Base-by-base conservation (phyloP, 2,888 invertebrate genomes). In the Pristionchus mayeri region DNA sequence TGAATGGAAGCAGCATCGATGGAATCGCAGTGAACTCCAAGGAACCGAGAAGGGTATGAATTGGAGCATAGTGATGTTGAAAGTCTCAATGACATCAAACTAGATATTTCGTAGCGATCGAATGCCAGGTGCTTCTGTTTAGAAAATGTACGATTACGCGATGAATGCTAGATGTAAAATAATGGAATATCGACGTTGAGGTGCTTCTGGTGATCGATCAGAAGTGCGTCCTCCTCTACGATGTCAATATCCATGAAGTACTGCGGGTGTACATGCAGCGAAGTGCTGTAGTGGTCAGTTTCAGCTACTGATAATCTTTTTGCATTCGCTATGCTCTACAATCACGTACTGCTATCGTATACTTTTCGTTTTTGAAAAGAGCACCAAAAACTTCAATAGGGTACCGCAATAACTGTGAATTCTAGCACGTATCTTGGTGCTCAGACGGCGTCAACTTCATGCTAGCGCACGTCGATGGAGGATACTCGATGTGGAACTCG, bases 231-330 rank as follows among this genome's bases (percentile, higher is more conserved):
- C 54, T 84, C n/a, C 52, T 84, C 24, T 84, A 84, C 75, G 84
- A 84, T 40, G 54, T 84, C 34, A 84, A 84, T 24, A 57, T 84
- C 50, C 84, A 84, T 75, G 71, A 84, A 52, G 84, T 84, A 24
- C 16, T 54, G 30, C 18, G 75, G 11, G 84, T 75, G n/a, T 75
- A 54, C 75, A 21, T 71, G 9, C 84, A 84, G 11, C 24, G 13
- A 27, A 63, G 60, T n/a, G 4, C 24, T 1, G 81, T 82, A 1
- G 54, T 63, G 40, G 81, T 82, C 6, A 63, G 63, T 48, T 44
- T 21, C 24, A 44, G n/a, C n/a, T n/a, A n/a, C n/a, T n/a, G n/a
- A n/a, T n/a, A n/a, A n/a, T n/a, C n/a, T n/a, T n/a, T n/a, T n/a
- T n/a, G n/a, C n/a, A n/a, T n/a, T n/a, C n/a, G n/a, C n/a, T n/a